These are phyloP conservation scores for Chiroxiphia lanceolata DNA, from an alignment of 2,797 vertebrate species.

Conservation along the genomic window DNA sequence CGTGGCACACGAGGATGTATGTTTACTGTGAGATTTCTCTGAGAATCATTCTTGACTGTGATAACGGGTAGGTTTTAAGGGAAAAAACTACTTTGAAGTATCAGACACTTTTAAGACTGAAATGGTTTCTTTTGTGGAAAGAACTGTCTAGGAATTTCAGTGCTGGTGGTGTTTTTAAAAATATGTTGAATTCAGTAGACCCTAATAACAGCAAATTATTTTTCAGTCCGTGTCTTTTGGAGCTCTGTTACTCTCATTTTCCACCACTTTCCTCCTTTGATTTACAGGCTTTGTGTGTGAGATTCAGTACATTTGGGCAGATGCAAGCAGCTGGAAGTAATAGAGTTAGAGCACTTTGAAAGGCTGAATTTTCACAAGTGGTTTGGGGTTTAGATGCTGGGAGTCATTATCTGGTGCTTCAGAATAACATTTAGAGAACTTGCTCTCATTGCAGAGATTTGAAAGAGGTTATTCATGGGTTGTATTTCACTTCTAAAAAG, in stretches of 20 bases:
- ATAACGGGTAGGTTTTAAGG: not conserved
- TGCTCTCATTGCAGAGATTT: slow-evolving; percentile 61
- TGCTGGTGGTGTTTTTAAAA: slow-evolving; percentile 10
- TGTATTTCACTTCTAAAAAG: slow-evolving; percentile 65
- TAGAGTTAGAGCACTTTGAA: slow-evolving; percentile 64
- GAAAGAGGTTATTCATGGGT: slow-evolving; percentile 71
- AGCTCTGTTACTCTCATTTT: not conserved
- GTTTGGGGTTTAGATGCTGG: slow-evolving; percentile 67
- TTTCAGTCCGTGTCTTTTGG: not conserved
- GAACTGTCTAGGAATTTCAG: not conserved
- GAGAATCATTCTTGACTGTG: slow-evolving; percentile 28
- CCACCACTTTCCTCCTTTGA: slow-evolving; percentile 42
- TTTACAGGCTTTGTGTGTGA: slow-evolving; percentile 52
- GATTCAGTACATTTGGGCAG: slow-evolving; percentile 52
- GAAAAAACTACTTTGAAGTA: not conserved
- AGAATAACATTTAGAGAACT: slow-evolving; percentile 73
- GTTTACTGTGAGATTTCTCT: not conserved
- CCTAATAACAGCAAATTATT: slow-evolving; percentile 51
- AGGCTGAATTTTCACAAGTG: slow-evolving; percentile 73
- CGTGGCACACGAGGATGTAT: not conserved
- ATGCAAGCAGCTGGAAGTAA: slow-evolving; percentile 74
- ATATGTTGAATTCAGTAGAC: not conserved
- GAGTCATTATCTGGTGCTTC: slow-evolving; percentile 67
- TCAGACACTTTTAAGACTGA: not conserved
- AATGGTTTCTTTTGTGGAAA: slow-evolving; percentile 11